phyloP scores from a whole-genome alignment of 1,140 invertebrate genomes.

The Drosophila eugracilis region DNA sequence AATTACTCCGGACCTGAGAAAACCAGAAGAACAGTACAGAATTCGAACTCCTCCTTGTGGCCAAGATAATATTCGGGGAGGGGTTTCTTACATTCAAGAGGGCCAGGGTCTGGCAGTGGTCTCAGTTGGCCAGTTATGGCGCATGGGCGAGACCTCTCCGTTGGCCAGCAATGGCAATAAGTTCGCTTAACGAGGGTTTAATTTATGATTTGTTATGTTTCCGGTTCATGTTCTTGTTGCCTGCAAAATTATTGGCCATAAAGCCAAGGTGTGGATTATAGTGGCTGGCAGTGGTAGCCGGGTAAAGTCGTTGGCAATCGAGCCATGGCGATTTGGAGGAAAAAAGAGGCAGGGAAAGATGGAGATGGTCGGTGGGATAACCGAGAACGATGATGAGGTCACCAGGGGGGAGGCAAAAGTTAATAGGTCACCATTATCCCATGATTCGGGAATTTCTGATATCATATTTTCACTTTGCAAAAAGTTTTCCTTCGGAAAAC shows the following conservation, averaged over 20 bases:
- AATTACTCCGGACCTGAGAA: slow-evolving; percentile 61
- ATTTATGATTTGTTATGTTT: slow-evolving; percentile 85
- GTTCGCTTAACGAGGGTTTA: slow-evolving; percentile 84
- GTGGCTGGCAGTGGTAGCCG: slow-evolving; percentile 59
- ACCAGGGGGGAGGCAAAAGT: slow-evolving; percentile 1
- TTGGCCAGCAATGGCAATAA: slow-evolving; percentile 75
- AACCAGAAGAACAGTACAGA: slow-evolving; percentile 13
- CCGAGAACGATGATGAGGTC: slow-evolving; percentile 14
- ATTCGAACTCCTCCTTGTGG: slow-evolving; percentile 13
- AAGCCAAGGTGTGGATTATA: slow-evolving; percentile 82
- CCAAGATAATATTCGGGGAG: slow-evolving; percentile 1
- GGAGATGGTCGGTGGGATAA: background rate
- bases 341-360: background rate
- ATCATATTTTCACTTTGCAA: background rate
- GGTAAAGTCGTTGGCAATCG: slow-evolving; percentile 25
- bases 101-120: slow-evolving; percentile 8
- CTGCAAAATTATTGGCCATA: slow-evolving; percentile 78
- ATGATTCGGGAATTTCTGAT: background rate
- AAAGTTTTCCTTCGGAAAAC: too few species aligned
- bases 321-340: slow-evolving; percentile 15
- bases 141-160: slow-evolving; percentile 70
- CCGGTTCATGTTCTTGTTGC: slow-evolving; percentile 78
- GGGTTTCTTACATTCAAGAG: background rate
- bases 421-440: slow-evolving; percentile 5
- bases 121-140: slow-evolving; percentile 57